A percentile compares a stretch with the other conserved stretches of the same genome.
These are phyloP conservation scores for Eurystomus gularis DNA, from an alignment of 2,113 vertebrate genomes.

Conservation along the genomic window DNA sequence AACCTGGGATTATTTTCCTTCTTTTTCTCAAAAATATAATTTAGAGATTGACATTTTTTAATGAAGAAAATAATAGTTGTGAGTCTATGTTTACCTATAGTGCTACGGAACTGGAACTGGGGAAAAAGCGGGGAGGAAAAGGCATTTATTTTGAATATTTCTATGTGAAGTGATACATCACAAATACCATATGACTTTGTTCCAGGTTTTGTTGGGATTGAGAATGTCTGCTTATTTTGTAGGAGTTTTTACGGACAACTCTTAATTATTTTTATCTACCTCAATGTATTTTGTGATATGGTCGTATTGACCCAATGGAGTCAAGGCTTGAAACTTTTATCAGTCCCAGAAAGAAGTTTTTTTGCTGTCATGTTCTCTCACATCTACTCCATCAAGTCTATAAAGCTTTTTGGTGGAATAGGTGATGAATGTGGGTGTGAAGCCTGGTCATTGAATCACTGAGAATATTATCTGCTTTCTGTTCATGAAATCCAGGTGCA, in stretches of 20 bases:
- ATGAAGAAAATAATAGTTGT: neutral
- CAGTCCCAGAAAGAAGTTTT: constrained; percentile 33
- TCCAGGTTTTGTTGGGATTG: neutral
- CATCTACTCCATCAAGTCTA: constrained; percentile 33
- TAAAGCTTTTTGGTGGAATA: constrained; percentile 60
- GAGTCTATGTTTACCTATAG: neutral
- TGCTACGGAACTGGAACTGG: neutral
- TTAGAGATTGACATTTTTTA: neutral
- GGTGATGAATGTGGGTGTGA: constrained; percentile 62
- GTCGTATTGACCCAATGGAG: constrained; percentile 37
- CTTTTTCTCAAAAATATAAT: neutral
- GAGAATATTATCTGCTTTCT: constrained; percentile 53
- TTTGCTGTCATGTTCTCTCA: constrained; percentile 48
- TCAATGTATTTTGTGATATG: constrained; percentile 29
- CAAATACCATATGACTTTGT: neutral
- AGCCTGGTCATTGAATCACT: constrained; percentile 46
- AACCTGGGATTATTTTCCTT: neutral
- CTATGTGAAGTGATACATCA: neutral
- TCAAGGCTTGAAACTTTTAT: constrained; percentile 41
- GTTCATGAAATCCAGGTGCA: constrained; percentile 39
- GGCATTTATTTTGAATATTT: neutral
- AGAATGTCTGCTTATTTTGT: constrained; percentile 15
- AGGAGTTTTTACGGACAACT: neutral
- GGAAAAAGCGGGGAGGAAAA: neutral
- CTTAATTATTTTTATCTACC: constrained; percentile 17